Evolutionary conservation across 2,113 vertebrate species (phyloP).

Genomic region (Etia nguti): DNA sequence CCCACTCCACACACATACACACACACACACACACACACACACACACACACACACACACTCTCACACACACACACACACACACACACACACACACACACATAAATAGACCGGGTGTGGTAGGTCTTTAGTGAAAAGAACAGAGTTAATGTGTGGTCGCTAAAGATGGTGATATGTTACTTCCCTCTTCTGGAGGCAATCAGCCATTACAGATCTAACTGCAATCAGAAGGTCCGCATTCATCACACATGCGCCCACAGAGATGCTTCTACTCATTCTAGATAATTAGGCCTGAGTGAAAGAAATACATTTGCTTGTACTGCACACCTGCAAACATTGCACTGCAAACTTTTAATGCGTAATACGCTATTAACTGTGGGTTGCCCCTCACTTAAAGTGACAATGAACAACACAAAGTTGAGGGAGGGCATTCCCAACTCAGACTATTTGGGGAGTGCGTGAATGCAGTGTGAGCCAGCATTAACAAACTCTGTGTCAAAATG

Average conservation of each 20-base stretch:
- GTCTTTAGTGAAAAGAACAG: neutral
- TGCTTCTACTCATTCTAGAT: neutral
- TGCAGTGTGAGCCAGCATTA: neutral
- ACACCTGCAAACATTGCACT: neutral
- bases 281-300: neutral
- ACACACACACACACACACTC: neutral
- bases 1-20: neutral
- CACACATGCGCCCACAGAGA: neutral
- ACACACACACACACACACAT: neutral
- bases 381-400: neutral
- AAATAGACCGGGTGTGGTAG: slow-evolving; percentile 10
- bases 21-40: neutral
- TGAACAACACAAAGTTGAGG: neutral
- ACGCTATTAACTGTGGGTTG: neutral
- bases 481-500: neutral
- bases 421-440: neutral
- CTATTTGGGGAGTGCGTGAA: neutral
- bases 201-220: slow-evolving; percentile 18
- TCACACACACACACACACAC: neutral
- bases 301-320: neutral
- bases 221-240: neutral
- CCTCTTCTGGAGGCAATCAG: slow-evolving; percentile 41
- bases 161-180: slow-evolving; percentile 7
- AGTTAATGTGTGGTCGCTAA: neutral
- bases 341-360: neutral